A percentile compares a stretch with the other conserved stretches of the same genome.
Conservation (phyloP, 2,888 invertebrate genomes). For the Rotaria socialis region DNA sequence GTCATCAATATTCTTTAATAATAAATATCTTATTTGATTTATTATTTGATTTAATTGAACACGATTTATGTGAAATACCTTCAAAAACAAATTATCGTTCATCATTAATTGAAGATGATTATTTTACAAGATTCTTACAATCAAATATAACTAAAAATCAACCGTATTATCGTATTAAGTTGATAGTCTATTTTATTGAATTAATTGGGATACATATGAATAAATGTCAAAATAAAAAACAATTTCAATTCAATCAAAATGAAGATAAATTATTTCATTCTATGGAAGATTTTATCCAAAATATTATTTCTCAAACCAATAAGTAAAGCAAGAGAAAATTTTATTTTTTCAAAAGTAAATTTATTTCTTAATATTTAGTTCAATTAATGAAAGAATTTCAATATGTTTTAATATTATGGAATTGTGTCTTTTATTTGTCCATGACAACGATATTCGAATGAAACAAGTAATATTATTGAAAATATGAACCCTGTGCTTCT, state of each 20-base stretch:
- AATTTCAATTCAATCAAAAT: neutral
- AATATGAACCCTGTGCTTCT: neutral
- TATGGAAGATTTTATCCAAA: neutral
- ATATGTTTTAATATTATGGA: neutral
- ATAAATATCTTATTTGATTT: conserved; percentile 2
- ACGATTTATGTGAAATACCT: neutral
- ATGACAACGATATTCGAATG: neutral
- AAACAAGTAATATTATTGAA: neutral
- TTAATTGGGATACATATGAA: neutral
- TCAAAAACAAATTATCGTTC: neutral
- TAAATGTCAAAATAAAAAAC: neutral
- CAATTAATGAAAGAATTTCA: neutral
- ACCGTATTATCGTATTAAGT: neutral
- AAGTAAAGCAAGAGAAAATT: neutral
- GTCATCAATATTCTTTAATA: conserved; percentile 7
- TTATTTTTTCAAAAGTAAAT: neutral
- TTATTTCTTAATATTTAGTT: neutral
- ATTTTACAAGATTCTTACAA: neutral
- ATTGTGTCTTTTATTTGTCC: neutral
- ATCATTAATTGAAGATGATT: conserved; percentile 11
- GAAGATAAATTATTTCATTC: neutral
- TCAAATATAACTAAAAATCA: neutral
- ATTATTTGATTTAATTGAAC: conserved; percentile 19
- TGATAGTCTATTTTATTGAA: neutral
- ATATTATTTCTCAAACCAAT: neutral